phyloP scores from a whole-genome alignment of 2,797 vertebrate species.

The Lycodopsis pacificus region DNA sequence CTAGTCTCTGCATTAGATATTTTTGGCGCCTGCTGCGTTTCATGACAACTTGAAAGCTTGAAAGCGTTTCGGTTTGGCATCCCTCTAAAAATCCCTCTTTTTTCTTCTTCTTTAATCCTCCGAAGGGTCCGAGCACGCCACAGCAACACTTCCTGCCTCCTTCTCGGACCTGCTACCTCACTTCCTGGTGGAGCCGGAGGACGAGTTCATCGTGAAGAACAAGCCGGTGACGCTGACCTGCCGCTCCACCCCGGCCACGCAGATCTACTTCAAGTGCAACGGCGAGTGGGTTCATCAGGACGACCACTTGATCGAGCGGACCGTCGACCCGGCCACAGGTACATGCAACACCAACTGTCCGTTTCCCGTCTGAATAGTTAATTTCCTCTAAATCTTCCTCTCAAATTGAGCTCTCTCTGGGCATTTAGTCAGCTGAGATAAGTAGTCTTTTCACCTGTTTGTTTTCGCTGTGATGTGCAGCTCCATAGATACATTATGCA shows the following conservation, averaged over 20 bases:
- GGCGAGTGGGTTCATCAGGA: conserved; percentile 99
- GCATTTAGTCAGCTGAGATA: neutral
- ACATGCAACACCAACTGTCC: conserved; percentile 19
- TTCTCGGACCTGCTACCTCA: conserved; percentile 93
- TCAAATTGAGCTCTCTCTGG: neutral
- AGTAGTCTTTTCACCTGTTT: conserved; percentile 4
- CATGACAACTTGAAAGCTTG: conserved; percentile 50
- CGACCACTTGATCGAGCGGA: conserved; percentile 92
- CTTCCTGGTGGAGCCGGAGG: conserved; percentile 96
- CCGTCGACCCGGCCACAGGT: conserved; percentile 91
- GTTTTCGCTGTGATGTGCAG: conserved; percentile 30
- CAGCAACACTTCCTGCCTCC: conserved; percentile 88
- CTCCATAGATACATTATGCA: conserved; percentile 53
- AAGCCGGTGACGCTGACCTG: conserved; percentile 96
- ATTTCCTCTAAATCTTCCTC: neutral
- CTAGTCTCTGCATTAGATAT: conserved; percentile 40
- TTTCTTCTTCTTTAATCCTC: conserved; percentile 6
- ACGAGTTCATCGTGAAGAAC: conserved; percentile 98
- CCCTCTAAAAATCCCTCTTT: conserved; percentile 29
- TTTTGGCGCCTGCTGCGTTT: conserved; percentile 26
- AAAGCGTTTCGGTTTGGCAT: conserved; percentile 25
- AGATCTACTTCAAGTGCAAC: conserved; percentile 99
- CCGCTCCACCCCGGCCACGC: conserved; percentile 94
- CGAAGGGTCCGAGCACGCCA: conserved; percentile 92
- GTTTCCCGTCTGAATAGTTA: neutral